phyloP scores from a whole-genome alignment of 2,888 invertebrate species.

The Allolobophora icterica region DNA sequence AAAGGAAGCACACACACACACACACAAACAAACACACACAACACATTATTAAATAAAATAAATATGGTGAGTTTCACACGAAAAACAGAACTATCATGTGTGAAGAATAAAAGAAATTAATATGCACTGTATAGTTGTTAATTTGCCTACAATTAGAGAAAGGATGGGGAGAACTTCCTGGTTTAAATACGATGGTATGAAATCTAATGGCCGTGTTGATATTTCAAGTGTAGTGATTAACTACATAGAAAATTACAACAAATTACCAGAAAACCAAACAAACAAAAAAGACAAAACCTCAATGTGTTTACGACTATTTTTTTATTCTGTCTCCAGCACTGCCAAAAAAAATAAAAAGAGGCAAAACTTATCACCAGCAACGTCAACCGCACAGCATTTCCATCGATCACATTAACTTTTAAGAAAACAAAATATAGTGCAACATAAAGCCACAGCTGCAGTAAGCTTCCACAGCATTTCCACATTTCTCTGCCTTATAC shows the following conservation, averaged over 20 bases:
- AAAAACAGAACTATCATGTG: neutral
- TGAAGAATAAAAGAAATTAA: neutral
- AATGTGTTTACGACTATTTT: neutral
- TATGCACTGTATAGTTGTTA: neutral
- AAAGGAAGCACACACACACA: neutral
- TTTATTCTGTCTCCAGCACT: conserved; percentile 10
- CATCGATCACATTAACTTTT: neutral
- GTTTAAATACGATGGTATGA: neutral
- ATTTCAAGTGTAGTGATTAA: neutral
- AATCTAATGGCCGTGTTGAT: too few species aligned
- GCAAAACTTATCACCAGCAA: neutral
- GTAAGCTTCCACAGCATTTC: neutral
- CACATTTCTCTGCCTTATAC: conserved; percentile 10
- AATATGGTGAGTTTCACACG: neutral
- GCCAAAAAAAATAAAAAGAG: neutral
- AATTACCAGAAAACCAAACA: neutral
- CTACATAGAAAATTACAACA: neutral
- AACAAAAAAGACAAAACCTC: neutral
- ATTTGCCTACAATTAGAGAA: neutral
- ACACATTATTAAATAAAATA: neutral
- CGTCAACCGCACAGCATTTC: neutral
- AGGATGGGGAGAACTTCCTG: neutral
- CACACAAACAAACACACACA: too few species aligned
- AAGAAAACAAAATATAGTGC: neutral
- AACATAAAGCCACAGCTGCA: neutral